A percentile compares a stretch with the other conserved stretches of the same genome.
phyloP scores from a whole-genome alignment of 1,140 invertebrate genomes.

The Eumeta japonica region DNA sequence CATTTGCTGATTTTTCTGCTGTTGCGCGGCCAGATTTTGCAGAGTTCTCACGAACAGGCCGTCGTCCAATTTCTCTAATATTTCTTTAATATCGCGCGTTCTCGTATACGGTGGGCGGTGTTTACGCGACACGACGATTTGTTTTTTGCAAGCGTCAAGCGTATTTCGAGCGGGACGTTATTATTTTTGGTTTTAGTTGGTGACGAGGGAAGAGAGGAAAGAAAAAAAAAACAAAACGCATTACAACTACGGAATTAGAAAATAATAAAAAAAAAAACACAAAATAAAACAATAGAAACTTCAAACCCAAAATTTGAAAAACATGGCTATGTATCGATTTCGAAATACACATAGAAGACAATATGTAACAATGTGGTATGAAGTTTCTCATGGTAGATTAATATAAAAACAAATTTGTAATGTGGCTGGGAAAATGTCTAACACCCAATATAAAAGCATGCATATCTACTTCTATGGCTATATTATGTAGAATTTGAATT shows the following conservation, averaged over 20 bases:
- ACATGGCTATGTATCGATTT: too few species aligned
- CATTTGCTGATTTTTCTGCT: conserved; percentile 59
- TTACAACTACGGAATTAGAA: conserved; percentile 59
- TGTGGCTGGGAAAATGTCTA: conserved; percentile 58
- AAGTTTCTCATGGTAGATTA: too few species aligned
- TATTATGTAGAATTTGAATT: too few species aligned
- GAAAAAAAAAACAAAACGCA: conserved; percentile 57
- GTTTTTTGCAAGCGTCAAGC: conserved; percentile 57
- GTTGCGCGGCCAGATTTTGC: conserved; percentile 75
- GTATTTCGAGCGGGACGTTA: conserved; percentile 41
- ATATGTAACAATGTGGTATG: conserved; percentile 11
- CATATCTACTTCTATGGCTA: conserved; percentile 51
- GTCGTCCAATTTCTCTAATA: conserved; percentile 62
- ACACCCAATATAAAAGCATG: conserved; percentile 40
- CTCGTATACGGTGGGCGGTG: conserved; percentile 29
- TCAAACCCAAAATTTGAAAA: too few species aligned
- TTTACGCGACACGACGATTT: too few species aligned
- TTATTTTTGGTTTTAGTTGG: too few species aligned
- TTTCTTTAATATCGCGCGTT: conserved; percentile 38
- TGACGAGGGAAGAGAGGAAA: conserved; percentile 40
- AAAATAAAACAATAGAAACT: conserved; percentile 26
- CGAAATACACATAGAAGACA: too few species aligned
- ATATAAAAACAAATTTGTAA: conserved; percentile 20
- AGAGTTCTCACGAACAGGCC: conserved; percentile 79
- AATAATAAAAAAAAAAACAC: conserved; percentile 34